phyloP scores from a whole-genome alignment of 2,113 vertebrate genomes.

The Seriola dumerili region DNA sequence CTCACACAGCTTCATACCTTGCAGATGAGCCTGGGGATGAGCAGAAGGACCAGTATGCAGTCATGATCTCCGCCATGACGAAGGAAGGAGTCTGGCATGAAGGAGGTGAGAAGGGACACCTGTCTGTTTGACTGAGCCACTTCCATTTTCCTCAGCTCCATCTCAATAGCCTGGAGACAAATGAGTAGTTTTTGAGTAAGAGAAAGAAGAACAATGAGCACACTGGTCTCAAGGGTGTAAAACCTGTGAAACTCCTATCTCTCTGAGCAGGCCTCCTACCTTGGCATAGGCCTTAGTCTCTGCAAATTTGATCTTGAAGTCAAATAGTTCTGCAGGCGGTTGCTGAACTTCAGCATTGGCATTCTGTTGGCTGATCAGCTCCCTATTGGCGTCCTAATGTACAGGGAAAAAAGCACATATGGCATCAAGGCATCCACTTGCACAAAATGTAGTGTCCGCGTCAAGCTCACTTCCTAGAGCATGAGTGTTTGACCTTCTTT shows the following conservation, averaged over 20 bases:
- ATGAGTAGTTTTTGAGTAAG: not conserved
- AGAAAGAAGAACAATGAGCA: not conserved
- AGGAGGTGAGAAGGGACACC: conserved; percentile 94
- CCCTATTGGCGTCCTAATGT: conserved; percentile 92
- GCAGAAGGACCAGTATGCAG: conserved; percentile 93
- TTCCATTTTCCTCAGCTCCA: conserved; percentile 98
- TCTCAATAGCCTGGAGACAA: conserved; percentile 92
- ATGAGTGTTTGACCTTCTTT: not conserved
- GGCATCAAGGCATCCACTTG: not conserved
- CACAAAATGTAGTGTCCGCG: not conserved
- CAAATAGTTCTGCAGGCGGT: conserved; percentile 92
- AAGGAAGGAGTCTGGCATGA: conserved; percentile 98
- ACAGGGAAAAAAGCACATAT: not conserved
- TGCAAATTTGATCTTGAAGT: conserved; percentile 99
- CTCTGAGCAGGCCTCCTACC: conserved; percentile 77
- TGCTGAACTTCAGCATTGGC: conserved; percentile 92
- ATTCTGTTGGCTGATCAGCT: conserved; percentile 94
- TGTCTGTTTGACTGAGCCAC: conserved; percentile 94
- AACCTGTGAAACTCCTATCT: no score
- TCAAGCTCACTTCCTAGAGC: not conserved
- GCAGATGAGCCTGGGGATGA: conserved; percentile 96
- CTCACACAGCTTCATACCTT: conserved; percentile 84
- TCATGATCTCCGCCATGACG: conserved; percentile 96
- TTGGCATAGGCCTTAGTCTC: conserved; percentile 98
- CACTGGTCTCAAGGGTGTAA: not conserved